phyloP scores from a whole-genome alignment of 30 jellyfish, hydroid and myxozoan species.

The Aurelia sp. region DNA sequence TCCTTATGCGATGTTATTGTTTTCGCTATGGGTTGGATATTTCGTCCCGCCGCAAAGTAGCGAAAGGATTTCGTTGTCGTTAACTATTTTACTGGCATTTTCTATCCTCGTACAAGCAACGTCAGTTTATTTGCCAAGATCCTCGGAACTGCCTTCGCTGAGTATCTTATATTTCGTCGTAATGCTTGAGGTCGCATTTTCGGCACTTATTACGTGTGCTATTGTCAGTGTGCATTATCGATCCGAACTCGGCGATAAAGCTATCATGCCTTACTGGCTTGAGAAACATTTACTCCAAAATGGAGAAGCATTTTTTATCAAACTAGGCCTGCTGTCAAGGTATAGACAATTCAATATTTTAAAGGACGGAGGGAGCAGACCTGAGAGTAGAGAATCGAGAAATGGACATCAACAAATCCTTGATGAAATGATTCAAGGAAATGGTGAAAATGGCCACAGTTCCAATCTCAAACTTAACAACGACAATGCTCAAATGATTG shows the following conservation, averaged over 20 bases:
- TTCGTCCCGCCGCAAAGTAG: slow-evolving; percentile 76
- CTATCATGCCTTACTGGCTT: slow-evolving; percentile 62
- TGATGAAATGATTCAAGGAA: neutral
- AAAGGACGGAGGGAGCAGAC: slow-evolving; percentile 1
- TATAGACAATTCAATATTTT: neutral
- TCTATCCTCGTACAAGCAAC: slow-evolving; percentile 51
- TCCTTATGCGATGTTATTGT: slow-evolving; percentile 56
- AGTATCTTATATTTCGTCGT: slow-evolving; percentile 60
- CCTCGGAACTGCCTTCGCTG: slow-evolving; percentile 49
- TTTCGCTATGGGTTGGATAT: slow-evolving; percentile 55
- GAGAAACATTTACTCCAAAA: slow-evolving; percentile 29
- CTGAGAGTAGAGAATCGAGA: neutral
- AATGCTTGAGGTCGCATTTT: slow-evolving; percentile 56
- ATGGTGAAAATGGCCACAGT: neutral
- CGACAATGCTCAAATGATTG: neutral
- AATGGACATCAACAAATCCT: neutral
- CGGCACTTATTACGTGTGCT: slow-evolving; percentile 58
- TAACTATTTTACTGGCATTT: slow-evolving; percentile 57
- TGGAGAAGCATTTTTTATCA: slow-evolving; percentile 30
- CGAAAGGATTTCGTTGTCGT: slow-evolving; percentile 58
- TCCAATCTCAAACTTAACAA: neutral
- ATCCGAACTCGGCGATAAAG: slow-evolving; percentile 47
- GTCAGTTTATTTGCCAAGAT: slow-evolving; percentile 48
- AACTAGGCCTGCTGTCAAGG: slow-evolving; percentile 37
- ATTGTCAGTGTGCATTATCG: slow-evolving; percentile 50